Evolutionary conservation across 2,888 invertebrate genomes (phyloP).

Genomic region (Megastigmus dorsalis): DNA sequence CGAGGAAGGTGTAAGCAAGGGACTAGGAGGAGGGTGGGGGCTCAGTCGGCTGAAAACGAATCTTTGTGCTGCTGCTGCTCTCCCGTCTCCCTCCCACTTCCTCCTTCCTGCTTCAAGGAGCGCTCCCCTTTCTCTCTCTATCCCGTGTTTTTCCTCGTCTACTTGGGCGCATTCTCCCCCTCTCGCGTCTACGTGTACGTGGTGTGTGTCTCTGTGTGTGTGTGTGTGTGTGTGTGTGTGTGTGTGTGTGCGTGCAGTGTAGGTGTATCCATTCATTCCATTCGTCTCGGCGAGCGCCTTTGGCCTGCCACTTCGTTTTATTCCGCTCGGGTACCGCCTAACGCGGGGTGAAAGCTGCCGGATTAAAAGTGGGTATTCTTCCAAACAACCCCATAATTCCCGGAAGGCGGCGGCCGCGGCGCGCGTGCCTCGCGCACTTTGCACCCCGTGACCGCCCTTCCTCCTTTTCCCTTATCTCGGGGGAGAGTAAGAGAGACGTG

Average conservation of each 20-base stretch:
- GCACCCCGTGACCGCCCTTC: background rate
- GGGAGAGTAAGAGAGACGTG: no score
- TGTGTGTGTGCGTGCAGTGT: background rate
- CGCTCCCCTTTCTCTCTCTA: background rate
- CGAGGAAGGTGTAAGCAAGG: constrained; percentile 20
- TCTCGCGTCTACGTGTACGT: constrained; percentile 23
- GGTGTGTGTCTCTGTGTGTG: background rate
- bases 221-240: background rate
- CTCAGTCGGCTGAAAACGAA: constrained; percentile 48
- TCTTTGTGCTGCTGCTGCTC: constrained; percentile 42
- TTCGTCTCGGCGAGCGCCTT: no score
- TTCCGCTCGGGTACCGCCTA: constrained; percentile 61
- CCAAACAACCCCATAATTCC: constrained; percentile 56
- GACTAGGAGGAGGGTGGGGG: no score
- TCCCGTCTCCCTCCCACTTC: constrained; percentile 28
- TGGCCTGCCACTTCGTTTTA: constrained; percentile 62
- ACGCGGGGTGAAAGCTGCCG: constrained; percentile 62
- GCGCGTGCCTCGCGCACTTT: constrained; percentile 40
- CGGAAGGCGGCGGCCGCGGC: no score
- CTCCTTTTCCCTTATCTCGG: background rate
- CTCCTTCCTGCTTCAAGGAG: constrained; percentile 34
- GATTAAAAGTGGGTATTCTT: constrained; percentile 69
- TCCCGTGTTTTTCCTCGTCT: background rate
- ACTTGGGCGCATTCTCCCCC: background rate
- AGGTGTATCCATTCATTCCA: constrained; percentile 47